Evolutionary conservation across 2,113 vertebrate genomes (phyloP).

Genomic region (Leuciscus idus): DNA sequence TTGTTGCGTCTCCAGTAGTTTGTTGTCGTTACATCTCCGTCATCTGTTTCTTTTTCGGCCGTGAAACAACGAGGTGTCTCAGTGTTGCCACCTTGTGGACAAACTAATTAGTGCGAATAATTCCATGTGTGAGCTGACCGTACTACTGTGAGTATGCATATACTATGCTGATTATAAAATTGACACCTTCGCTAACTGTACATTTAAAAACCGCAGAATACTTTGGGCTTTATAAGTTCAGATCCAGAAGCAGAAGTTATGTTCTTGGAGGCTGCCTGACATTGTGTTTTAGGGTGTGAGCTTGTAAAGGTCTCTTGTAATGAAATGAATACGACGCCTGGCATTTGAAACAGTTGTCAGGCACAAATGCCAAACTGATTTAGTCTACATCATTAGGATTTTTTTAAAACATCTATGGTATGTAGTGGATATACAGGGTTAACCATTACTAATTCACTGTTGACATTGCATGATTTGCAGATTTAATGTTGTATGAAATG

Average conservation of each 20-base stretch:
- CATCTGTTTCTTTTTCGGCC: not conserved
- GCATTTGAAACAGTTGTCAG: slow-evolving; percentile 30
- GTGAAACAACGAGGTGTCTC: not conserved
- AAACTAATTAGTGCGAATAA: not conserved
- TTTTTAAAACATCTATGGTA: not conserved
- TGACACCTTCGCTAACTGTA: not conserved
- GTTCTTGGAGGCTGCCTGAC: not conserved
- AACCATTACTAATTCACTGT: slow-evolving; percentile 15
- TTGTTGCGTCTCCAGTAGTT: too few species aligned
- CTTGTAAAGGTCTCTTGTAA: slow-evolving; percentile 18
- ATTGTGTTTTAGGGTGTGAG: slow-evolving; percentile 5
- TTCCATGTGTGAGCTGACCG: not conserved
- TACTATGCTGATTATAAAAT: not conserved
- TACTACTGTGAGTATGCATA: not conserved
- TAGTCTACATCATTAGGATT: not conserved
- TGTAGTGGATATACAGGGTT: not conserved
- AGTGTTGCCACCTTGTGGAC: not conserved
- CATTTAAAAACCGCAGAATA: not conserved
- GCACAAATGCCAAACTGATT: slow-evolving; percentile 18
- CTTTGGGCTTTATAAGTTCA: not conserved
- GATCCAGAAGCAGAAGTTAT: not conserved
- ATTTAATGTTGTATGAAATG: not conserved
- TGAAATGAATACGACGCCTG: slow-evolving; percentile 1
- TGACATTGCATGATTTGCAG: not conserved
- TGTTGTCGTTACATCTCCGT: too few species aligned